phyloP scores from a whole-genome alignment of 2,113 vertebrate species.

The Pungitius pungitius region DNA sequence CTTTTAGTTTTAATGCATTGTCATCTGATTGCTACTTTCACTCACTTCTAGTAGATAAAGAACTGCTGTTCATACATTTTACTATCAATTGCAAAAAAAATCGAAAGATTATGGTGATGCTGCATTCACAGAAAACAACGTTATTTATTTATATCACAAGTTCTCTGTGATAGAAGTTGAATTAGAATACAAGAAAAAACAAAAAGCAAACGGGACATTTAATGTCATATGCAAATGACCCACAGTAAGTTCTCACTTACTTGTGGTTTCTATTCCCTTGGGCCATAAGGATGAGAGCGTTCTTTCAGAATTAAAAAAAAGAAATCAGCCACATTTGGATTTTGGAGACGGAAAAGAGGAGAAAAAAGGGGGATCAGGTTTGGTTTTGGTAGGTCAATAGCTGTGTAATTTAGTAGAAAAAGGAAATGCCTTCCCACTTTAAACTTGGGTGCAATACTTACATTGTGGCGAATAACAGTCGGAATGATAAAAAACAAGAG shows the following conservation, averaged over 20 bases:
- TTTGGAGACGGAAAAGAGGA: constrained; percentile 1
- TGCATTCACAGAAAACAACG: not conserved
- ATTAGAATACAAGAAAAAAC: not conserved
- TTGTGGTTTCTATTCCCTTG: constrained; percentile 21
- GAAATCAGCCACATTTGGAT: constrained; percentile 12
- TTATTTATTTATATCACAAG: no score
- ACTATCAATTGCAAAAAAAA: not conserved
- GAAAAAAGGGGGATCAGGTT: not conserved
- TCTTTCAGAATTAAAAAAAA: constrained; percentile 3
- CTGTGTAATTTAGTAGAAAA: constrained; percentile 19
- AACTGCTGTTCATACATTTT: not conserved
- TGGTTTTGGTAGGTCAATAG: constrained; percentile 9
- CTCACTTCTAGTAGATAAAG: not conserved
- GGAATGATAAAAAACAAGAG: constrained; percentile 27
- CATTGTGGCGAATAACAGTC: constrained; percentile 13
- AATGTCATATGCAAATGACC: constrained; percentile 44
- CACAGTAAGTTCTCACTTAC: not conserved
- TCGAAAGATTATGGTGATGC: not conserved
- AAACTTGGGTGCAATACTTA: constrained; percentile 4
- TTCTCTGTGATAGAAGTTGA: not conserved
- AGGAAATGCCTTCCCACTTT: constrained; percentile 10
- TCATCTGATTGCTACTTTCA: no score
- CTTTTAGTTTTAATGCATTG: not conserved
- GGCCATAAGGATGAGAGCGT: constrained; percentile 8
- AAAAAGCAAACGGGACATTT: not conserved